Evolutionary conservation across 2,113 vertebrate genomes (phyloP).

Genomic region (Prunella fulvescens): DNA sequence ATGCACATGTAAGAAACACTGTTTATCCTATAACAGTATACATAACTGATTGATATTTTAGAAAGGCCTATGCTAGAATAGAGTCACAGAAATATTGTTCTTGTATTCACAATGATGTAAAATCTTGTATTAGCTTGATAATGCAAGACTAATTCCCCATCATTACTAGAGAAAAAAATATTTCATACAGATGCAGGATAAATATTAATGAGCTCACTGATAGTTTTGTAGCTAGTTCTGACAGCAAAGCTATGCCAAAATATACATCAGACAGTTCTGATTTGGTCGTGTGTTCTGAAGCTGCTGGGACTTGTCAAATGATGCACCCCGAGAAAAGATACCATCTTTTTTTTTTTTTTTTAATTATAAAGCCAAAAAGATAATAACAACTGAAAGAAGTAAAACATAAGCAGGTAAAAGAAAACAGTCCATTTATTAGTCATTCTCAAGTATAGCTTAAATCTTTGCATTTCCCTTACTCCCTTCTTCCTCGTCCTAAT

Average conservation of each 20-base stretch:
- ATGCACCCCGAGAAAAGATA: neutral
- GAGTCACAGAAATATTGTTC: neutral
- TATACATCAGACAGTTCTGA: neutral
- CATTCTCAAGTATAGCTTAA: neutral
- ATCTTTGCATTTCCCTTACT: neutral
- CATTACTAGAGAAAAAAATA: neutral
- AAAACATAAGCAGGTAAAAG: neutral
- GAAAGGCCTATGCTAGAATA: neutral
- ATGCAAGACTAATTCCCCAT: neutral
- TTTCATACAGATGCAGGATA: neutral
- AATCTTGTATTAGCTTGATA: neutral
- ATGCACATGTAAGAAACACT: neutral
- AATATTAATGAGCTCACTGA: neutral
- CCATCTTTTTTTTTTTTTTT: accelerated
- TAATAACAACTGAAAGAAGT: neutral
- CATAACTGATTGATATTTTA: neutral
- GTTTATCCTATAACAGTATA: neutral
- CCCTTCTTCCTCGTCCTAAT: neutral
- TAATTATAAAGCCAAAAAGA: neutral
- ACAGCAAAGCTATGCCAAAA: neutral
- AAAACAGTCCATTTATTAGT: neutral
- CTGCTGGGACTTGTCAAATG: neutral
- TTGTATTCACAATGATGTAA: neutral
- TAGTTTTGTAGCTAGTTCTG: neutral
- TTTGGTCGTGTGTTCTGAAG: neutral